These are phyloP conservation scores for Tylochromis polylepis DNA, from an alignment of 2,113 vertebrate genomes.

Conservation along the genomic window DNA sequence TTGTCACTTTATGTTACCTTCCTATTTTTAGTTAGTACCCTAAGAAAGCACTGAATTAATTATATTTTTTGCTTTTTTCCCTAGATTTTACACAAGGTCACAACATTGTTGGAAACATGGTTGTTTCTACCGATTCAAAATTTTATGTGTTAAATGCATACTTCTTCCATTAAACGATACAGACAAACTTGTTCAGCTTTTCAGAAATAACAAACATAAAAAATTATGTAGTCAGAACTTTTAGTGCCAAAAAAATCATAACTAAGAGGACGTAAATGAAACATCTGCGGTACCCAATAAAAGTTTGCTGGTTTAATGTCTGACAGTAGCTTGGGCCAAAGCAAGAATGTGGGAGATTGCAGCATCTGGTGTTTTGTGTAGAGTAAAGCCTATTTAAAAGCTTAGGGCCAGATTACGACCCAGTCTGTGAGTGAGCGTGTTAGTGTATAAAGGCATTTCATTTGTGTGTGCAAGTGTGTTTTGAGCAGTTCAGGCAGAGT, in stretches of 20 bases:
- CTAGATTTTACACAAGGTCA: neutral
- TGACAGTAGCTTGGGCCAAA: slow-evolving; percentile 26
- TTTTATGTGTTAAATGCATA: neutral
- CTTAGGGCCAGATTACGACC: slow-evolving; percentile 32
- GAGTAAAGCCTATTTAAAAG: slow-evolving; percentile 41
- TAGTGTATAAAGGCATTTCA: neutral
- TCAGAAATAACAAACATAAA: neutral
- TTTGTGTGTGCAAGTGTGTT: neutral
- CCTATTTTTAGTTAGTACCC: neutral
- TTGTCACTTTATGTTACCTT: neutral
- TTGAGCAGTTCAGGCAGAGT: neutral
- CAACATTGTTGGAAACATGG: neutral
- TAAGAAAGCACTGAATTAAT: neutral
- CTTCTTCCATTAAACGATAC: neutral
- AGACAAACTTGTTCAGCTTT: neutral
- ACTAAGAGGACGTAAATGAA: slow-evolving; percentile 12
- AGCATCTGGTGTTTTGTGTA: slow-evolving; percentile 61
- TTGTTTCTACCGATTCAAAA: neutral
- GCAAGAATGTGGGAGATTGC: slow-evolving; percentile 46
- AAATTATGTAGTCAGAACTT: neutral
- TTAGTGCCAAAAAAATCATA: neutral
- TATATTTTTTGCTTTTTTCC: neutral
- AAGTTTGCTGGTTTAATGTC: slow-evolving; percentile 18
- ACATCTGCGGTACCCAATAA: slow-evolving; percentile 38
- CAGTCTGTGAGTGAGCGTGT: slow-evolving; percentile 2